Conservation (phyloP, 2,888 invertebrate genomes). For the Plagiodera versicolora region DNA sequence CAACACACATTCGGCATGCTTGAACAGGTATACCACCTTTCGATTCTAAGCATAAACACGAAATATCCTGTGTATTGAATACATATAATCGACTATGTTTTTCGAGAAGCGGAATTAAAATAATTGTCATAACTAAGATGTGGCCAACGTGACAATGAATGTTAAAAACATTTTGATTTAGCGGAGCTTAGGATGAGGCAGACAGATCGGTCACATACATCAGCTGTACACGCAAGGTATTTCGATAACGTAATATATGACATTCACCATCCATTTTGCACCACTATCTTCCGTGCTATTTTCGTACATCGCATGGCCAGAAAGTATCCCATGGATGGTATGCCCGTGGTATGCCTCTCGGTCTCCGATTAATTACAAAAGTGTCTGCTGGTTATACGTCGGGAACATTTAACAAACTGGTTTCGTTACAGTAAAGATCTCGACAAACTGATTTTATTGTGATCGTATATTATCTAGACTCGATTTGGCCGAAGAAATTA, state of each 20-base stretch:
- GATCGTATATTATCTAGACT: not conserved
- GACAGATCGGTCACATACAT: too few relatives aligned
- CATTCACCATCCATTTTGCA: too few relatives aligned
- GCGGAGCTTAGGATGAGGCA: too few relatives aligned
- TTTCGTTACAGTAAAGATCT: constrained; percentile 26
- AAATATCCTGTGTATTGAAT: not conserved
- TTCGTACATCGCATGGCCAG: not conserved
- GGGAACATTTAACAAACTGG: constrained; percentile 27
- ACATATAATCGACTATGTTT: not conserved
- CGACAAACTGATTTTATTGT: constrained; percentile 24
- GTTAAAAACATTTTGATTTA: too few relatives aligned
- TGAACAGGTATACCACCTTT: not conserved
- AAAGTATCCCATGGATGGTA: constrained; percentile 18
- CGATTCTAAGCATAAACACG: not conserved
- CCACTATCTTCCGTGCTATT: too few relatives aligned
- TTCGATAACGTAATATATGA: too few relatives aligned
- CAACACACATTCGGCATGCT: constrained; percentile 16
- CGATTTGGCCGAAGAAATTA: not conserved
- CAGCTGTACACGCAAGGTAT: too few relatives aligned
- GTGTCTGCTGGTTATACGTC: constrained; percentile 16
- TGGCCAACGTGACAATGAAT: too few relatives aligned
- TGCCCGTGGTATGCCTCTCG: constrained; percentile 19
- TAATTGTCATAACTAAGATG: too few relatives aligned
- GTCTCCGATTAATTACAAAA: constrained; percentile 26
- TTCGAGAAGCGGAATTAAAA: too few relatives aligned